Conservation (phyloP, 2,888 invertebrate species). For the Helicoverpa assulta region DNA sequence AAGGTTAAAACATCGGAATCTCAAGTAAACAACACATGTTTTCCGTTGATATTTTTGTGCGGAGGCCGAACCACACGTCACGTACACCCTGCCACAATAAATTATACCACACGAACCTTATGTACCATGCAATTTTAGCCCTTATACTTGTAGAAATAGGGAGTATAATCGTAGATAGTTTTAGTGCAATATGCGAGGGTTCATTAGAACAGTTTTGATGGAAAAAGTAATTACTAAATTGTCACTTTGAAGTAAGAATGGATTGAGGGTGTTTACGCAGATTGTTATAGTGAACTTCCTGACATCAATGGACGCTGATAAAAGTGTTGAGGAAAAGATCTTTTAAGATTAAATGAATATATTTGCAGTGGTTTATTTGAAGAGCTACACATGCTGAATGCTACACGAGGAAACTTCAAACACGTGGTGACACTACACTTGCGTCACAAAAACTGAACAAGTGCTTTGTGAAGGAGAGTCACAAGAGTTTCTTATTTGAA, state of each 20-base stretch:
- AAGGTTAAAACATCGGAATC: conserved; percentile 52
- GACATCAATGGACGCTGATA: conserved; percentile 41
- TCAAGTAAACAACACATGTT: conserved; percentile 62
- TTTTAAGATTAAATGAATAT: conserved; percentile 5
- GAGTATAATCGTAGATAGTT: conserved; percentile 11
- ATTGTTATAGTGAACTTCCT: conserved; percentile 32
- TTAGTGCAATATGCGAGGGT: conserved; percentile 15
- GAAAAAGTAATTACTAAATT: conserved; percentile 51
- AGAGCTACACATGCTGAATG: conserved; percentile 33
- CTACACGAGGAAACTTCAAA: conserved; percentile 9
- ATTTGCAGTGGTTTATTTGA: conserved; percentile 27
- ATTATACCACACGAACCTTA: conserved; percentile 30
- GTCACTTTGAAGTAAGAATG: conserved; percentile 52
- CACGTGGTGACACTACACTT: conserved; percentile 23
- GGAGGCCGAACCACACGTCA: conserved; percentile 54
- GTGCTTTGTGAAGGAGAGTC: neutral
- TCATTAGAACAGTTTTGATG: conserved; percentile 45
- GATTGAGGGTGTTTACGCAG: conserved; percentile 34
- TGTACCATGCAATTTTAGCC: conserved; percentile 11
- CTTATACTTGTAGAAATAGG: conserved; percentile 1
- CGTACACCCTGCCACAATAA: conserved; percentile 50
- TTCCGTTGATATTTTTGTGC: conserved; percentile 52
- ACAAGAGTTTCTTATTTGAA: neutral
- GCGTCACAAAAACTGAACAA: conserved; percentile 3
- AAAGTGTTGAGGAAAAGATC: conserved; percentile 5